A percentile compares a stretch with the other conserved stretches of the same genome.
phyloP scores from a whole-genome alignment of 2,888 invertebrate genomes.

The Hirtodrosophila duncani region DNA sequence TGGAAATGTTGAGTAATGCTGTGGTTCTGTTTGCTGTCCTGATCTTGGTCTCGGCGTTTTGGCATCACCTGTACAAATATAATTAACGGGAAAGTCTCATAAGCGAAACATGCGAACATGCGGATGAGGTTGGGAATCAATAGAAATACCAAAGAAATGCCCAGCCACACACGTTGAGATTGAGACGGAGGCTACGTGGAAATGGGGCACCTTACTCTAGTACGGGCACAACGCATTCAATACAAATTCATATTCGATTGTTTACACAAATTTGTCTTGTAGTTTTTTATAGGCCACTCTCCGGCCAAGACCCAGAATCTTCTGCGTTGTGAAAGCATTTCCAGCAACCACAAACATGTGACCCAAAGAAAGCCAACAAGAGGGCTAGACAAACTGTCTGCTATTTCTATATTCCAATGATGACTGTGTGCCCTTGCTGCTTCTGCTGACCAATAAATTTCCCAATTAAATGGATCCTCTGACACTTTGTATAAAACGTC shows the following conservation, averaged over 20 bases:
- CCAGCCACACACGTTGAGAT: constrained; percentile 56
- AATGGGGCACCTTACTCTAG: constrained; percentile 39
- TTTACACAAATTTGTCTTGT: constrained; percentile 53
- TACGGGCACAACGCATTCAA: too few relatives aligned
- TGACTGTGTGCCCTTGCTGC: constrained; percentile 9
- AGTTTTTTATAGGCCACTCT: constrained; percentile 24
- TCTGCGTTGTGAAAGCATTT: constrained; percentile 51
- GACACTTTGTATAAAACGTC: constrained; percentile 68
- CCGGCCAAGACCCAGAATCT: too few relatives aligned
- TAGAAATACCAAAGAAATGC: constrained; percentile 46
- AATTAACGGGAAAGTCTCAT: constrained; percentile 56
- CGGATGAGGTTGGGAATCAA: constrained; percentile 8
- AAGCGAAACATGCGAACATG: constrained; percentile 27
- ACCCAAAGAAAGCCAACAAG: constrained; percentile 56
- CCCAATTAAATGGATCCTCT: constrained; percentile 74
- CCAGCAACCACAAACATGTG: constrained; percentile 62
- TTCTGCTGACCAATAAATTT: constrained; percentile 70
- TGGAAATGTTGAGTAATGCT: constrained; percentile 49
- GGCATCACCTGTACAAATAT: constrained; percentile 40
- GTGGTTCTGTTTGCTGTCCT: too few relatives aligned
- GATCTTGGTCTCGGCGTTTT: too few relatives aligned
- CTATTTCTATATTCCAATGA: constrained; percentile 21
- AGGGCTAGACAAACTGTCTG: constrained; percentile 64
- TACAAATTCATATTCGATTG: constrained; percentile 40
- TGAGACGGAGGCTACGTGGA: constrained; percentile 22